Evolutionary conservation across 2,113 vertebrate genomes (phyloP), one percentile per base, ranked within the genome.

Genomic region (Aleadryas rufinucha): DNA sequence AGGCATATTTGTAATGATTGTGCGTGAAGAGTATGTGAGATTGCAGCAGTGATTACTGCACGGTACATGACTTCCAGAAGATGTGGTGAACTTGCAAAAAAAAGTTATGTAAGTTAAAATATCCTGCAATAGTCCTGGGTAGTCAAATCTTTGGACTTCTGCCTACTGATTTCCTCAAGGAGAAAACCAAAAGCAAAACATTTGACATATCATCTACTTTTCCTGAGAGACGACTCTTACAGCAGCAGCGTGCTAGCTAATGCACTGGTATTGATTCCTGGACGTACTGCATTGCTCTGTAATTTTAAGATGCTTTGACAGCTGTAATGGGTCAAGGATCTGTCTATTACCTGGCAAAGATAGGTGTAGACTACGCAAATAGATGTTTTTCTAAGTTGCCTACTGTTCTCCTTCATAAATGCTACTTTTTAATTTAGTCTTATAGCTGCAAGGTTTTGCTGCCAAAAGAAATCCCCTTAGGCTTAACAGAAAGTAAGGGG

Each of bases 261-360:
- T 31, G 31, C 47, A n/a, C 2, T 63, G 44, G 31, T 83, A 72
- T 39, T 64, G 71, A 93, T 52, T 94, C 72, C 56, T 14, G 10
- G 24, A 68, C 60, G 52, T 87, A 50, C 31, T 23, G 24, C 41
- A 63, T 24, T 50, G 20, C 26, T 74, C 59, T 82, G 52, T 56
- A 82, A 84, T 79, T 64, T 91, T 41, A 89, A 82, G 37, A 45
- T 76, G 31, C 31, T 91, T 91, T 94, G 78, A 87, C 57, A 84
- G 23, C 31, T 89, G 65, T 72, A 53, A 78, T 9, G 71, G 31
- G 37, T 89, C 69, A 87, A 78, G 49, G 57, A 82, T 81, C 45
- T 94, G 14, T 78, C 57, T 71, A 44, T 60, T 84, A 82, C 28
- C 80, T 76, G 35, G 24, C 17, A 81, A 91, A 91, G 10, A 19